phyloP scores from a whole-genome alignment of 2,888 invertebrate species.

The Mylabris sibirica region DNA sequence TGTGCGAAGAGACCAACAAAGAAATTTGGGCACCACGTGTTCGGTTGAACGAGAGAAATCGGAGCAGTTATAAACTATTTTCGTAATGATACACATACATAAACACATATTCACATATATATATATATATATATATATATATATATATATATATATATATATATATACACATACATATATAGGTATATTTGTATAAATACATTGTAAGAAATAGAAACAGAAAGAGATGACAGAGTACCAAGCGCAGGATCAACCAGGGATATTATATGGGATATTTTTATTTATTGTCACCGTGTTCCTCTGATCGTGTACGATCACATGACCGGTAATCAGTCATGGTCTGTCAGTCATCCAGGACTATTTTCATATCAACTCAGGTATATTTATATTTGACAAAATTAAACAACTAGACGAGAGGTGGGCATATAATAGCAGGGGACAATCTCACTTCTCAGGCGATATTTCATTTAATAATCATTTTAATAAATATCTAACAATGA shows the following conservation, averaged over 20 bases:
- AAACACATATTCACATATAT: background rate
- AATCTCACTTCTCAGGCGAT: too few relatives aligned
- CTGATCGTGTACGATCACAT: slow-evolving; percentile 52
- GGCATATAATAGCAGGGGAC: too few relatives aligned
- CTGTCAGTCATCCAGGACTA: slow-evolving; percentile 53
- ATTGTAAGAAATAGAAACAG: slow-evolving; percentile 13
- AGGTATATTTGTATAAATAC: background rate
- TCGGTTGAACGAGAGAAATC: slow-evolving; percentile 29
- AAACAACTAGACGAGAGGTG: too few relatives aligned
- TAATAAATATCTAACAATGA: background rate
- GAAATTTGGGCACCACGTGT: slow-evolving; percentile 37
- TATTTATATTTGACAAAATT: background rate
- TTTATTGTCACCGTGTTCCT: slow-evolving; percentile 44
- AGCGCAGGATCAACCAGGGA: background rate
- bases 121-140: too few relatives aligned
- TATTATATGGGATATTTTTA: slow-evolving; percentile 42
- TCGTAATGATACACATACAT: slow-evolving; percentile 33
- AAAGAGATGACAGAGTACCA: background rate
- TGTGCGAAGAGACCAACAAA: slow-evolving; percentile 33
- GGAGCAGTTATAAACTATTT: slow-evolving; percentile 39
- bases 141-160: too few relatives aligned
- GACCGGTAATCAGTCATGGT: slow-evolving; percentile 58
- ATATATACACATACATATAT: too few relatives aligned
- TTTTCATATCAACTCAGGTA: slow-evolving; percentile 38
- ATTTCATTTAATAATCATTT: background rate